phyloP scores from a whole-genome alignment of 2,888 invertebrate genomes.

The Osedax fenrisi region DNA sequence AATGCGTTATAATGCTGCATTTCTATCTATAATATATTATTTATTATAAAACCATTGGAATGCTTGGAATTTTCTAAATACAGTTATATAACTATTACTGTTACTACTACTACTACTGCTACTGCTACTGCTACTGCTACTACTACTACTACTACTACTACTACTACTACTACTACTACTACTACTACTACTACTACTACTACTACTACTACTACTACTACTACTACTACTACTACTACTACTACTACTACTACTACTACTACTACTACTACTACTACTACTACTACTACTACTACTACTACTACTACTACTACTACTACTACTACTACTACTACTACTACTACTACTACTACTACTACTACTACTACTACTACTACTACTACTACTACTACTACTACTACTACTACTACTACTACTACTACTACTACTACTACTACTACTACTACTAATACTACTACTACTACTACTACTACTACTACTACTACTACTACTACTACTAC shows the following conservation, averaged over 20 bases:
- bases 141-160: conserved; percentile 11
- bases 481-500: conserved; percentile 15
- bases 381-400: conserved; percentile 10
- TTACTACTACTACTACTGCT: conserved; percentile 19
- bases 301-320: conserved; percentile 14
- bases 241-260: conserved; percentile 11
- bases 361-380: conserved; percentile 18
- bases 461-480: conserved; percentile 21
- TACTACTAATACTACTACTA: conserved; percentile 20
- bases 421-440: conserved; percentile 19
- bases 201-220: conserved; percentile 57
- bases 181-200: conserved; percentile 51
- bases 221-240: neutral
- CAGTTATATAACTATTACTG: neutral
- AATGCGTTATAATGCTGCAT: too few species aligned
- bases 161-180: conserved; percentile 24
- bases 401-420: conserved; percentile 21
- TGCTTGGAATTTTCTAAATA: too few species aligned
- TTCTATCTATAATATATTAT: too few species aligned
- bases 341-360: conserved; percentile 19
- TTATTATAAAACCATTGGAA: too few species aligned
- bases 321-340: conserved; percentile 16
- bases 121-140: conserved; percentile 20
- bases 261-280: neutral
- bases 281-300: conserved; percentile 13